Evolutionary conservation across 2,888 invertebrate genomes (phyloP), one percentile per base, ranked within the genome.

Genomic region (Chloroclysta siterata): DNA sequence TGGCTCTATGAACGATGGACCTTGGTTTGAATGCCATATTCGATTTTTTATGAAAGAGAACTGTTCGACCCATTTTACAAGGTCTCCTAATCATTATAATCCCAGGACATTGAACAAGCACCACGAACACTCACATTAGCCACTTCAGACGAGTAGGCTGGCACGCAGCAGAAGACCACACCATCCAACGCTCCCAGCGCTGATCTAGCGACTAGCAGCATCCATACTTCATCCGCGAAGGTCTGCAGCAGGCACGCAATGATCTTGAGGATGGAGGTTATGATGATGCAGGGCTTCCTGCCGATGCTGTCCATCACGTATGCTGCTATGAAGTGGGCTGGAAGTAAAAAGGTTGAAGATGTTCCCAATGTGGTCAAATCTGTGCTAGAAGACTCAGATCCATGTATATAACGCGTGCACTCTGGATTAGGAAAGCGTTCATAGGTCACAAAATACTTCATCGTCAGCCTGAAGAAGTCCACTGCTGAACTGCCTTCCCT

Each of bases 131-230:
- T 74, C 15, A 87, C 88, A 59, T 78, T 79, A 42, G 87, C 83
- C 48, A 88, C 75, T 54, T 88, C 88, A 0, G 86, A 83, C 7
- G 84, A 77, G 58, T 87, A 88, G 13, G 84, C 75, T 2, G 85
- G 81, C 2, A 85, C 77, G 2, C 72, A 63, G 5, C 79, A 60
- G 5, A 79, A 68, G 0, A 69, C 61, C 51, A 86, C 83, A 0
- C 78, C 76, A 53, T 74, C 70, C 2, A 84, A 6, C 0, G 71
- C 64, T 0, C 64, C 64, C n/a, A 64, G 52, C 8, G 60, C 60
- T 22, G 64, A 65, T 10, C 84, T 72, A 1, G 75, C 84, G 3
- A 82, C 46, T 2, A 81, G 63, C 8, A 87, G 39, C 65, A 84
- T 72, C 85, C 87, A 84, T 0, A 83, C 68, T 3, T 85, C 78